phyloP scores from a whole-genome alignment of 2,797 vertebrate genomes.

The Chrosomus eos region DNA sequence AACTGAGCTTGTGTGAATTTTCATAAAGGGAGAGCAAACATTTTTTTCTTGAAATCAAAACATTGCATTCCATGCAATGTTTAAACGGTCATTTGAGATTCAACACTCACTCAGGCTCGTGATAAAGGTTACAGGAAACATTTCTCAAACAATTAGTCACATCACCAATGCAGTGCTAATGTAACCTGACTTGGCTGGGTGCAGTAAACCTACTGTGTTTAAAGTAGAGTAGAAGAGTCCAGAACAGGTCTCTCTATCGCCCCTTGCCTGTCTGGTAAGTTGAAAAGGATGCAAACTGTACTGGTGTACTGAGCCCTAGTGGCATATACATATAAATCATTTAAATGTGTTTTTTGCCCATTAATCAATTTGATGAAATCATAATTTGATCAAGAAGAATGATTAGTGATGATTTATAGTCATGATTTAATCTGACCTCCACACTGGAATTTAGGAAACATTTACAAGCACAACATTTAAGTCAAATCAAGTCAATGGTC shows the following conservation, averaged over 20 bases:
- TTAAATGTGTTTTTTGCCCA: not conserved
- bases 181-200: conserved; percentile 7
- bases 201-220: conserved; percentile 10
- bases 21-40: not conserved
- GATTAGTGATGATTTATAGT: not conserved
- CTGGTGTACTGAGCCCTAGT: no score
- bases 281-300: not conserved
- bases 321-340: no score
- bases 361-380: not conserved
- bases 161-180: not conserved
- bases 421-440: conserved; percentile 46
- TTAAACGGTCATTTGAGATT: not conserved
- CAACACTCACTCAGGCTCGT: not conserved
- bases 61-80: not conserved
- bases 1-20: not conserved
- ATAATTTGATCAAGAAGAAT: not conserved
- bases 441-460: conserved; percentile 20
- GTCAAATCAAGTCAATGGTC: not conserved
- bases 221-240: not conserved
- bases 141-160: not conserved
- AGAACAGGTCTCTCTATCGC: not conserved
- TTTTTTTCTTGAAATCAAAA: not conserved
- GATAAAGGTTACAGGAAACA: not conserved
- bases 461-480: conserved; percentile 5
- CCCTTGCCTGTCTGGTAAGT: not conserved